Evolutionary conservation across 2,888 invertebrate species (phyloP).

Genomic region (Congeria kusceri): DNA sequence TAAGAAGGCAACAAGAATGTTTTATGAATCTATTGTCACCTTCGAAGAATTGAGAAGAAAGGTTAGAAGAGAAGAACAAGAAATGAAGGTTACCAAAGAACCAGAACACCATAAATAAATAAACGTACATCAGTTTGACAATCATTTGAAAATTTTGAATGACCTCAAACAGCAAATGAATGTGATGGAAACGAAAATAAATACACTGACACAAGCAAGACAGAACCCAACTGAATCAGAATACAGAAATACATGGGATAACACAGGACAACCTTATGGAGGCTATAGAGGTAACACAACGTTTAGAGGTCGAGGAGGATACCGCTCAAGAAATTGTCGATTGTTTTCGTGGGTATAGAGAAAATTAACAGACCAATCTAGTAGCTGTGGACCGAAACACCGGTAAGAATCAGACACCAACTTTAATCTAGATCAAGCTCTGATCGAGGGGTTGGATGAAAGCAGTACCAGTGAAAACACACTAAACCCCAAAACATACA

Average conservation of each 20-base stretch:
- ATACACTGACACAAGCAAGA: neutral
- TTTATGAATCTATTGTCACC: neutral
- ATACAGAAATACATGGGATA: too few relatives aligned
- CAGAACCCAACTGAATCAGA: too few relatives aligned
- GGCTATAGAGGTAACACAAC: neutral
- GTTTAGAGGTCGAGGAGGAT: neutral
- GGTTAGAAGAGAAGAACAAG: slow-evolving; percentile 17
- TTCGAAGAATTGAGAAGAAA: slow-evolving; percentile 17
- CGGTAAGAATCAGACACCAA: neutral
- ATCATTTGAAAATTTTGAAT: neutral
- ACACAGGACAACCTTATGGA: neutral
- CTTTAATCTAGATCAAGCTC: neutral
- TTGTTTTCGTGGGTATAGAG: neutral
- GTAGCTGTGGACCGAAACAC: neutral
- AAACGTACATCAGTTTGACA: neutral
- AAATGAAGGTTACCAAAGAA: neutral
- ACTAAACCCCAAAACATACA: neutral
- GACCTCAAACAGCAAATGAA: neutral
- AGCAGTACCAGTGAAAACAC: neutral
- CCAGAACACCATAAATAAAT: neutral
- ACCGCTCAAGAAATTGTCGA: neutral
- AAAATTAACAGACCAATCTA: neutral
- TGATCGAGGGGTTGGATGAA: too few relatives aligned
- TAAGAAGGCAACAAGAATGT: slow-evolving; percentile 12
- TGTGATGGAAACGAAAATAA: neutral